Percentiles rank a stretch among this genome's conserved stretches.
These are phyloP conservation scores for Acanthisitta chloris DNA, from an alignment of 2,113 vertebrate species.

Conservation along the genomic window DNA sequence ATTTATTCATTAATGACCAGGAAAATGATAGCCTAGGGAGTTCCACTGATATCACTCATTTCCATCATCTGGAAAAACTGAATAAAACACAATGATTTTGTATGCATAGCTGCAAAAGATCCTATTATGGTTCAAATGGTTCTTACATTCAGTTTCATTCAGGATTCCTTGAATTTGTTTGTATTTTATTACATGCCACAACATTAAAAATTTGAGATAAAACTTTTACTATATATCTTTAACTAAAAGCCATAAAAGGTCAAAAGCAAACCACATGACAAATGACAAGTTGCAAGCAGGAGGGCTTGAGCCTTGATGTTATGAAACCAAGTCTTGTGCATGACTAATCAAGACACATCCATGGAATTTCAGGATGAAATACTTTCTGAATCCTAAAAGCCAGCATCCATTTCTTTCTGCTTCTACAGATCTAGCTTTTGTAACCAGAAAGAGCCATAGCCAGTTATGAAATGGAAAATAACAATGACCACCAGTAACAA, in stretches of 20 bases:
- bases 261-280: neutral
- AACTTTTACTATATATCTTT: neutral
- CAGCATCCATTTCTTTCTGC: neutral
- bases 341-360: slow-evolving; percentile 58
- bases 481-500: neutral
- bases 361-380: slow-evolving; percentile 33
- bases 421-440: neutral
- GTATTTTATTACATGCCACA: neutral
- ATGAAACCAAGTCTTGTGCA: slow-evolving; percentile 30
- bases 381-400: slow-evolving; percentile 24
- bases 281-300: neutral
- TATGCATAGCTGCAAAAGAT: neutral
- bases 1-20: neutral
- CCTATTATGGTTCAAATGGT: neutral
- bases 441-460: neutral
- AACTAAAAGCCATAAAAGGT: neutral
- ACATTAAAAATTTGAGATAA: neutral
- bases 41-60: neutral
- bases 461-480: neutral
- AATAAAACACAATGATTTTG: neutral
- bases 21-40: neutral
- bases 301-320: neutral
- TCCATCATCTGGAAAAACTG: neutral
- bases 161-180: neutral
- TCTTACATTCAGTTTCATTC: neutral